Conservation (phyloP, 2,113 vertebrate genomes). For the Osmerus mordax region DNA sequence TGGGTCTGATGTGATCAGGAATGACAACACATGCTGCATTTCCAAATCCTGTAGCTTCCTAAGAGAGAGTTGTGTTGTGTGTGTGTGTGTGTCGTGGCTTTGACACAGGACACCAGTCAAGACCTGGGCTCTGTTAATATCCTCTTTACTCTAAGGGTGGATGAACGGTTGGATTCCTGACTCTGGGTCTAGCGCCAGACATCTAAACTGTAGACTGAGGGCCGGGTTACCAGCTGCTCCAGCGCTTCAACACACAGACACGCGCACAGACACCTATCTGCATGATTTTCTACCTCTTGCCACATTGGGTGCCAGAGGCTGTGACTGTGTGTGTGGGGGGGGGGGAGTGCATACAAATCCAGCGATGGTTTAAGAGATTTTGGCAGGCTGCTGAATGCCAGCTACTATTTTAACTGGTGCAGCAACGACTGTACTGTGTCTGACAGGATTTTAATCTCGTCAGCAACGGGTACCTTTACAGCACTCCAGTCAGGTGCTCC, state of each 20-base stretch:
- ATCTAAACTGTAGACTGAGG: conserved; percentile 47
- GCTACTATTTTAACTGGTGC: conserved; percentile 45
- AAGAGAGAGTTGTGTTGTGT: not conserved
- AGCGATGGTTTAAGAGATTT: conserved; percentile 50
- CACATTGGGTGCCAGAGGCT: conserved; percentile 61
- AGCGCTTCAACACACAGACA: conserved; percentile 42
- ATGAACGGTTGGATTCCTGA: conserved; percentile 43
- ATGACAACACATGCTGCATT: too few relatives aligned
- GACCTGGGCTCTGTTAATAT: conserved; percentile 48
- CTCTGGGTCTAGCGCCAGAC: conserved; percentile 47
- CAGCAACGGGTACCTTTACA: too few relatives aligned
- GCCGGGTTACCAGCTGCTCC: conserved; percentile 63
- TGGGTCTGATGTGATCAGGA: too few relatives aligned
- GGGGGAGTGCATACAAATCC: conserved; percentile 57
- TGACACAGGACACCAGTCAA: conserved; percentile 60
- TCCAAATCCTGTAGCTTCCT: not conserved
- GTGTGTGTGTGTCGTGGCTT: conserved; percentile 22
- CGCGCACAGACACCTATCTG: not conserved
- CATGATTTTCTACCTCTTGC: conserved; percentile 1
- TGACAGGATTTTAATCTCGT: conserved; percentile 44
- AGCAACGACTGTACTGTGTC: conserved; percentile 40
- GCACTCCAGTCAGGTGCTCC: conserved; percentile 20
- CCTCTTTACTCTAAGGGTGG: conserved; percentile 56
- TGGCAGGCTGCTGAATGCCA: conserved; percentile 29
- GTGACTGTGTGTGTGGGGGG: conserved; percentile 50